Evolutionary conservation across 2,888 invertebrate genomes (phyloP).

Genomic region (Meandrusa payeni): DNA sequence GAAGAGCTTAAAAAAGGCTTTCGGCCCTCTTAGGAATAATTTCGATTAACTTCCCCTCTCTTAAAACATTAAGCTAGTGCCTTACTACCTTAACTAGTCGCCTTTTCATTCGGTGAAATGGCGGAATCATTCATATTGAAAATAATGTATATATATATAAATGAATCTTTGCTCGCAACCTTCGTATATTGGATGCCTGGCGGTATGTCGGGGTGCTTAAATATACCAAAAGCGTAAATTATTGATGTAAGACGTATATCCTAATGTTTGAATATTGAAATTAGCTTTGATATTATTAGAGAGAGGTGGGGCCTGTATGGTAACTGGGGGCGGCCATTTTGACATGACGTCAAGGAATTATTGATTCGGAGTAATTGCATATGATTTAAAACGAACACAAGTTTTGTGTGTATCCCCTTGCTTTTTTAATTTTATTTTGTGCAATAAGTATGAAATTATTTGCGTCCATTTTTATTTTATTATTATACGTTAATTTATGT

Average conservation of each 20-base stretch:
- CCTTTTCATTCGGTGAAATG: too few relatives aligned
- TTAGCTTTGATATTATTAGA: conserved; percentile 76
- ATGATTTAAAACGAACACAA: conserved; percentile 40
- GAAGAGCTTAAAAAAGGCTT: too few relatives aligned
- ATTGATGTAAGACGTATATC: conserved; percentile 57
- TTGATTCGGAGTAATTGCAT: conserved; percentile 27
- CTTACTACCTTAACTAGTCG: too few relatives aligned
- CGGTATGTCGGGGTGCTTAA: conserved; percentile 34
- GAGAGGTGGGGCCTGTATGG: conserved; percentile 71
- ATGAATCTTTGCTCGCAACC: too few relatives aligned
- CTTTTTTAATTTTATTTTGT: conserved; percentile 52
- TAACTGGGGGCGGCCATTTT: conserved; percentile 48
- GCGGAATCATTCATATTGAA: too few relatives aligned
- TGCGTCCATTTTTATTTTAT: conserved; percentile 68
- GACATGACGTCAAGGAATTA: conserved; percentile 54
- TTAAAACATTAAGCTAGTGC: too few relatives aligned
- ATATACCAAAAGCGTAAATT: conserved; percentile 33
- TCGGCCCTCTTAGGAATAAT: too few relatives aligned
- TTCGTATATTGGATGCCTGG: neutral
- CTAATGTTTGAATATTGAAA: conserved; percentile 46
- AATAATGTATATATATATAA: too few relatives aligned
- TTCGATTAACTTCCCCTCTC: too few relatives aligned
- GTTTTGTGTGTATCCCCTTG: conserved; percentile 27
- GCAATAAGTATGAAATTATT: conserved; percentile 75
- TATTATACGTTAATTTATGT: conserved; percentile 28